Percentiles rank a stretch among this genome's conserved stretches.
Evolutionary conservation across 1,140 invertebrate species (phyloP).

Genomic region (Bombus soroeensis): DNA sequence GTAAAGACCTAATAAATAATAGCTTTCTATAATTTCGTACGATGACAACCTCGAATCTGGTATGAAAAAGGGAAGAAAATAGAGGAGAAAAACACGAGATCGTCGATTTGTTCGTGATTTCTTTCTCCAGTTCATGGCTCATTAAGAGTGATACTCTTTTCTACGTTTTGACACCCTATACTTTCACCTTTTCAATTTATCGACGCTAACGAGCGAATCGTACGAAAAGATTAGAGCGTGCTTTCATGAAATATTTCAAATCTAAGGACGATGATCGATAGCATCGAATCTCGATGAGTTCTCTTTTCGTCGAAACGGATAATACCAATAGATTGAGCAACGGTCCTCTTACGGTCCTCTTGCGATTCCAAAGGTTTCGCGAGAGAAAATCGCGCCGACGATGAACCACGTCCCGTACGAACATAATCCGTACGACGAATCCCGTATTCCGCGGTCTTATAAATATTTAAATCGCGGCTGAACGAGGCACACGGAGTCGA

Average conservation of each 20-base stretch:
- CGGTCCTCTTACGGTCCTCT: not conserved
- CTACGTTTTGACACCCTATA: not conserved
- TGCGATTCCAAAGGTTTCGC: not conserved
- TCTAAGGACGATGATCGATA: not conserved
- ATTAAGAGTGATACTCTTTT: not conserved
- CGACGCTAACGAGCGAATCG: not conserved
- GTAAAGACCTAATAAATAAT: too few relatives aligned
- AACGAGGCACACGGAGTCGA: not conserved
- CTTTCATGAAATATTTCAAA: not conserved
- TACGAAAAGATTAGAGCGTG: not conserved
- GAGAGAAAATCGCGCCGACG: not conserved
- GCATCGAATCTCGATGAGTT: not conserved
- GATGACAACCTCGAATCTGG: too few relatives aligned
- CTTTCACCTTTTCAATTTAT: conserved; percentile 14
- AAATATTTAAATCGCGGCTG: conserved; percentile 39
- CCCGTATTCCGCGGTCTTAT: conserved; percentile 11
- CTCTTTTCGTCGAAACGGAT: not conserved
- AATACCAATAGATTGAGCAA: not conserved
- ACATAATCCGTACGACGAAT: not conserved
- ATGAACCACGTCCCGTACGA: not conserved
- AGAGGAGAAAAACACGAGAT: not conserved
- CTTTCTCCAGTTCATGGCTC: not conserved
- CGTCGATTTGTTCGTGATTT: not conserved
- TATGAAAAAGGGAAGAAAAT: not conserved
- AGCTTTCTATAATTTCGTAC: too few relatives aligned